phyloP scores from a whole-genome alignment of 2,797 vertebrate species.

The Psittacula derbiana region DNA sequence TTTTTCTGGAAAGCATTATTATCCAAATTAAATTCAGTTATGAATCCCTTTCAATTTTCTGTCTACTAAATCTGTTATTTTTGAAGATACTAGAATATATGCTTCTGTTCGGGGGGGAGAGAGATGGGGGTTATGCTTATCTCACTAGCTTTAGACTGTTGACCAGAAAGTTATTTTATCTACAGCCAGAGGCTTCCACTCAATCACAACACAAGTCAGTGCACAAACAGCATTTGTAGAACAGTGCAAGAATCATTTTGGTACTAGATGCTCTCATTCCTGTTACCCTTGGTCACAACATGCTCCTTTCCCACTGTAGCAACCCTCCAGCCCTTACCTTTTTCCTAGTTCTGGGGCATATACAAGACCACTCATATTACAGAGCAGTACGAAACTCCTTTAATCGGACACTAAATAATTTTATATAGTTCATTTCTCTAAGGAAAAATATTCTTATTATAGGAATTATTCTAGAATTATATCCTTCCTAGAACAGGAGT shows the following conservation, averaged over 20 bases:
- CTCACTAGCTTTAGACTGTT: neutral
- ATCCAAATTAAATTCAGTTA: neutral
- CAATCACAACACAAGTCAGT: neutral
- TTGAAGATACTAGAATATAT: neutral
- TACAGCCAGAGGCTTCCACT: neutral
- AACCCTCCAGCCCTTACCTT: neutral
- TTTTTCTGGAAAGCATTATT: neutral
- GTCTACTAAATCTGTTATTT: neutral
- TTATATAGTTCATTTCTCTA: neutral
- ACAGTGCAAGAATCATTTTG: neutral
- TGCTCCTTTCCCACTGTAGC: neutral
- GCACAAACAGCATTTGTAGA: neutral
- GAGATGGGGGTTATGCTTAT: neutral
- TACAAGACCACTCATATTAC: neutral
- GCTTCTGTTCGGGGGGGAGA: fast-evolving
- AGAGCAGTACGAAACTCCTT: neutral
- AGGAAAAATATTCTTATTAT: neutral
- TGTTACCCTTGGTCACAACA: neutral
- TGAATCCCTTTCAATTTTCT: neutral
- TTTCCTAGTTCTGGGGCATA: neutral
- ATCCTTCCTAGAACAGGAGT: neutral
- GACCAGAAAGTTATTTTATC: neutral
- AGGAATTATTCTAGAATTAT: neutral
- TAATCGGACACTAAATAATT: neutral
- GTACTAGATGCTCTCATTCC: neutral